phyloP scores from a whole-genome alignment of 1,140 invertebrate species.

The Drosophila melanogaster region Release_6_plus_ISO1_MT NT_033779.5:18647501-18648000 shows the following conservation, averaged over 20 bases:
- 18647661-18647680: conserved; percentile 51
- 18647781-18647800: background rate
- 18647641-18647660: conserved; percentile 74
- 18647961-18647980: conserved; percentile 45
- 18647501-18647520: conserved; percentile 76
- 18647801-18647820: background rate
- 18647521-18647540: conserved; percentile 24
- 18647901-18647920: conserved; percentile 43
- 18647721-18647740: conserved; percentile 37
- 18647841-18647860: conserved; percentile 8
- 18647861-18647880: background rate
- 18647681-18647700: conserved; percentile 33
- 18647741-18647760: conserved; percentile 17
- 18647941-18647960: conserved; percentile 78
- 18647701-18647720: conserved; percentile 60
- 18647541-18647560: conserved; percentile 19
- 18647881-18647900: conserved; percentile 45
- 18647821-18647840: background rate
- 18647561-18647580: background rate
- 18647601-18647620: conserved; percentile 28
- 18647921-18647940: conserved; percentile 75
- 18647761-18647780: background rate
- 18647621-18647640: conserved; percentile 73
- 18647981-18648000: background rate
- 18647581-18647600: conserved; percentile 9